Evolutionary conservation across 2,888 invertebrate genomes (phyloP), one percentile per base, ranked within the genome.

Genomic region (Patella caerulea): DNA sequence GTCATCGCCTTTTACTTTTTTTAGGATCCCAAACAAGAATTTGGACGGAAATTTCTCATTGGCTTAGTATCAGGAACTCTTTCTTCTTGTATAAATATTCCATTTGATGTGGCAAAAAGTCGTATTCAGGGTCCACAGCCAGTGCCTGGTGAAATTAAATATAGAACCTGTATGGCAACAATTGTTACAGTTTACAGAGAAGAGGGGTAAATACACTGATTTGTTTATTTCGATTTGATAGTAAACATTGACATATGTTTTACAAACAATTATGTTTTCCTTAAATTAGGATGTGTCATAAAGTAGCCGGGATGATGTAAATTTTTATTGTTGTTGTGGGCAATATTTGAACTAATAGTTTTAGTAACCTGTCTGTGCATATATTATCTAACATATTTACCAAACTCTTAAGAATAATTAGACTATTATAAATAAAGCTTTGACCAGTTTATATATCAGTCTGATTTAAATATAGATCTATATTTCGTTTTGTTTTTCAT

Each of bases 51-150:
- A 56, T 91, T 97, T 65, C 92, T 94, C 0, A 95, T 98, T 85
- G 98, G 98, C 65, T 96, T 98, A 88, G 93, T 94, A 14, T 96
- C 97, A 15, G 98, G 98, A 3, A 95, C 96, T 0, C 91, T 97
- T 56, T 97, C 95, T 12, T 97, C 97, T 7, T 94, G 95, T 84
- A 93, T 95, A 72, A 98, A 98, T 92, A 98, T 98, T 92, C 98
- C 98, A 9, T 98, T 98, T 92, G 98, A 98, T 91, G 98, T 98
- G 53, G 98, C 97, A 45, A 98, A 98, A 92, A 97, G 97, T 85
- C 94, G 98, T 76, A 98, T 98, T 85, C 98, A 98, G 92, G 98
- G 97, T 0, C 97, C 97, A 1, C 97, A 97, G 91, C 96, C 96
- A 1, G 92, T 93, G 2, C 92, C 94, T 0, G 95, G 95, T 0